phyloP scores from a whole-genome alignment of 2,113 vertebrate species.

The Cricetomys ansorgei region DNA sequence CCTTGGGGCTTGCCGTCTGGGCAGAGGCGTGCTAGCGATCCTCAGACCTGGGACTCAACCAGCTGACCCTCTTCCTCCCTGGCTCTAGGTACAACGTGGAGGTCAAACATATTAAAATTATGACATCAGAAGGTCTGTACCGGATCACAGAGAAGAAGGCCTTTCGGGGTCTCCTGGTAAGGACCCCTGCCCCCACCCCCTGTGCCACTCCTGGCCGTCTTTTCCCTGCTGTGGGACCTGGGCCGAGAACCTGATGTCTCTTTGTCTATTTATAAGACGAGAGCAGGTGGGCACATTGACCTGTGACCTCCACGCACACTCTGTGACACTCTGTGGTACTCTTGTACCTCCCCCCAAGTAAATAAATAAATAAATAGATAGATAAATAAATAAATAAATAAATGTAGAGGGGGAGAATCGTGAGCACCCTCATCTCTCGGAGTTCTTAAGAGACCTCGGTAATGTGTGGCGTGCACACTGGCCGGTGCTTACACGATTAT shows the following conservation, averaged over 20 bases:
- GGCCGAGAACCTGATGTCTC: background rate
- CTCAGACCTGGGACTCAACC: background rate
- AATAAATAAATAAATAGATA: background rate
- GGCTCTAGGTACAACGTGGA: slow-evolving; percentile 91
- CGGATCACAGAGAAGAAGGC: slow-evolving; percentile 96
- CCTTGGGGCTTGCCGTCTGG: background rate
- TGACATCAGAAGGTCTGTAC: slow-evolving; percentile 90
- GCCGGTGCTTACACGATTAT: background rate
- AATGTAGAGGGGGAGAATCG: background rate
- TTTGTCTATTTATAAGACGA: background rate
- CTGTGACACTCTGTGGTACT: no score
- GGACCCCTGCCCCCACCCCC: slow-evolving; percentile 48
- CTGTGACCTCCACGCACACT: background rate
- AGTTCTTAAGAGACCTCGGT: background rate
- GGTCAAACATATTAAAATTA: slow-evolving; percentile 95
- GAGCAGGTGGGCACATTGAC: background rate
- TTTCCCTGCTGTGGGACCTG: background rate
- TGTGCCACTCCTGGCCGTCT: no score
- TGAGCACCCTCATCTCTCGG: background rate
- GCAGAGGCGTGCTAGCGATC: background rate
- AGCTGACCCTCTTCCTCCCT: background rate
- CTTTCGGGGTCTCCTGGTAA: slow-evolving; percentile 92
- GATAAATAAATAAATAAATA: background rate
- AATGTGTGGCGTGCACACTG: background rate
- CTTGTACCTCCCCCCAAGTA: no score